phyloP scores from a whole-genome alignment of 1,140 invertebrate genomes.

The Hestina assimilis region DNA sequence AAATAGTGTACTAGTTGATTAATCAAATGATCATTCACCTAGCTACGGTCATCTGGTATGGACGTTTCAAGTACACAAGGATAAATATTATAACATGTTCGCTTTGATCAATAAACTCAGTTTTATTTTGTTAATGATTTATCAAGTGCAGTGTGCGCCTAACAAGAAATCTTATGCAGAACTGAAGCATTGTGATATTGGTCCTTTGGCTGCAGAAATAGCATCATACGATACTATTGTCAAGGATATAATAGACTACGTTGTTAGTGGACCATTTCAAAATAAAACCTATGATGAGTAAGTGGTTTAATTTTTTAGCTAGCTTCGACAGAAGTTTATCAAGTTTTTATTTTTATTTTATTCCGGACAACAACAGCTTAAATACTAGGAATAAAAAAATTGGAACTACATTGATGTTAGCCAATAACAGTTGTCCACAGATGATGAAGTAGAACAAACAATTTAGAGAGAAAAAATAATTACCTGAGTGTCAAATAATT shows the following conservation, averaged over 20 bases:
- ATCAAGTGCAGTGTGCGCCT: slow-evolving; percentile 12
- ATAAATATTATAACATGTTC: slow-evolving; percentile 12
- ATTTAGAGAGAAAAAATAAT: too few species aligned
- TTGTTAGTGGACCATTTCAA: slow-evolving; percentile 77
- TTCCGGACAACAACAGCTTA: too few species aligned
- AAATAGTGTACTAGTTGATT: neutral
- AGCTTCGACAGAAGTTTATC: too few species aligned
- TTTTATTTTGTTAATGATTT: slow-evolving; percentile 3
- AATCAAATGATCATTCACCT: neutral
- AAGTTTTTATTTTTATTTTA: too few species aligned
- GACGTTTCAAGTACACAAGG: slow-evolving; percentile 2
- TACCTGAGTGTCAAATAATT: too few species aligned
- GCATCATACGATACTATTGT: slow-evolving; percentile 79
- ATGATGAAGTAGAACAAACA: too few species aligned
- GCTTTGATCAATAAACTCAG: neutral
- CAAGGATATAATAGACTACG: slow-evolving; percentile 79
- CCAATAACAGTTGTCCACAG: too few species aligned
- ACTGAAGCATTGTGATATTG: slow-evolving; percentile 57
- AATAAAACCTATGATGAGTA: slow-evolving; percentile 52
- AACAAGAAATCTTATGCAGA: slow-evolving; percentile 36
- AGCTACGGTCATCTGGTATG: slow-evolving; percentile 5
- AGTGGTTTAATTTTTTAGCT: slow-evolving; percentile 27
- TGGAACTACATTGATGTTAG: too few species aligned
- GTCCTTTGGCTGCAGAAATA: slow-evolving; percentile 78
- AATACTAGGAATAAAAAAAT: too few species aligned